These are phyloP conservation scores for Propithecus deckenii DNA, from an alignment of 2,797 vertebrate species.

Conservation along the genomic window DNA sequence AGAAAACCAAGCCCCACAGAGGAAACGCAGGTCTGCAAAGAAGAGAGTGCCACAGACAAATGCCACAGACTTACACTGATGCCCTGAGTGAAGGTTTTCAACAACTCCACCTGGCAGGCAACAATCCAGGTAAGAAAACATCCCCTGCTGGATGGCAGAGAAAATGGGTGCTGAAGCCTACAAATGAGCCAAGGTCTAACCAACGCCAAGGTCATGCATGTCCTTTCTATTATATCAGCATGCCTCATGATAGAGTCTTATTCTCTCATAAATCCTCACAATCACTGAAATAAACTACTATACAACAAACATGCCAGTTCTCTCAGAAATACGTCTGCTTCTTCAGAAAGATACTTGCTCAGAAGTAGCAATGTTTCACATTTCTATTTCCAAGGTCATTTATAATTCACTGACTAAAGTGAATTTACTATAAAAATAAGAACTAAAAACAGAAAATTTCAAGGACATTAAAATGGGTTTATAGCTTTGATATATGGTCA, in stretches of 20 bases:
- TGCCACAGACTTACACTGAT: background rate
- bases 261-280: background rate
- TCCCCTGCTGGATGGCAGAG: background rate
- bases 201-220: background rate
- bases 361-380: background rate
- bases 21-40: background rate
- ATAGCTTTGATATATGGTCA: background rate
- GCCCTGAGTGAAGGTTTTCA: background rate
- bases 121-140: background rate
- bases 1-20: background rate
- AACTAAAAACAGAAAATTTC: conserved; percentile 25
- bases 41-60: background rate
- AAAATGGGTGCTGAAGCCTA: background rate
- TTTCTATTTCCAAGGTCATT: conserved; percentile 56
- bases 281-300: conserved; percentile 24
- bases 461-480: conserved; percentile 19
- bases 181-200: background rate
- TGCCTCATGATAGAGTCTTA: background rate
- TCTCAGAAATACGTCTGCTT: background rate
- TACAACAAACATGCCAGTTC: background rate
- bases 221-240: background rate
- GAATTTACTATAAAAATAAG: conserved; percentile 53
- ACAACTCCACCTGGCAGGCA: background rate
- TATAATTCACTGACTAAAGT: conserved; percentile 49
- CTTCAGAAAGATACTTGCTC: conserved; percentile 39